phyloP scores from a whole-genome alignment of 2,888 invertebrate species.

The Cheilosia urbana region DNA sequence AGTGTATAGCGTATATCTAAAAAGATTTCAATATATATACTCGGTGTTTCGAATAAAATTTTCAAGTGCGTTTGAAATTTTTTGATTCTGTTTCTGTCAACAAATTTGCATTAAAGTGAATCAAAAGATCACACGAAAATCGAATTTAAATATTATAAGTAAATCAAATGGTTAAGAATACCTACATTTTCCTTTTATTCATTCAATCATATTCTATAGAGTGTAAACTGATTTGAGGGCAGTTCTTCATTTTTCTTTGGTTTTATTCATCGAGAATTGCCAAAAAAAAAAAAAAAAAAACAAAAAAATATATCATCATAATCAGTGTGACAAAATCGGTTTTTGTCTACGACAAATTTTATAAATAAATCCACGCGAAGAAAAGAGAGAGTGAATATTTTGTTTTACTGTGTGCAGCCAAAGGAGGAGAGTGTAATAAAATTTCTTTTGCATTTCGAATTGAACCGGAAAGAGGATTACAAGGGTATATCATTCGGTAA shows the following conservation, averaged over 20 bases:
- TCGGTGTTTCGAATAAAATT: neutral
- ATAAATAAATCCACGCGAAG: slow-evolving; percentile 54
- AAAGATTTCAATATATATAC: neutral
- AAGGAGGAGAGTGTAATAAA: slow-evolving; percentile 19
- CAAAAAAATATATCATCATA: slow-evolving; percentile 34
- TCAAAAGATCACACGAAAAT: neutral
- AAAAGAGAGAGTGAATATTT: slow-evolving; percentile 15
- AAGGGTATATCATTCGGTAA: slow-evolving; percentile 27
- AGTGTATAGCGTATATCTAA: slow-evolving; percentile 5
- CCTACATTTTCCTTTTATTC: neutral
- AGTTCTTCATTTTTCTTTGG: slow-evolving; percentile 48
- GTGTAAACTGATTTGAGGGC: slow-evolving; percentile 15
- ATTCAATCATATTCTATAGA: neutral
- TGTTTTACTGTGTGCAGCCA: slow-evolving; percentile 12
- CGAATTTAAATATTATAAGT: neutral
- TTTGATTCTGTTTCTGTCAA: neutral
- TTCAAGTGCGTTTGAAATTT: slow-evolving; percentile 5
- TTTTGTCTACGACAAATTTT: slow-evolving; percentile 40
- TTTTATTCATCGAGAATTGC: slow-evolving; percentile 53
- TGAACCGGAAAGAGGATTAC: slow-evolving; percentile 47
- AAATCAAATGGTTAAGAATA: neutral
- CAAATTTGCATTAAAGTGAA: neutral
- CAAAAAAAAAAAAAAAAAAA: slow-evolving; percentile 38
- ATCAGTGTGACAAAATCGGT: slow-evolving; percentile 48
- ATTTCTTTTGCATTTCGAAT: slow-evolving; percentile 5